Base-by-base conservation (phyloP, 2,113 vertebrate genomes). In the Fregetta grallaria region DNA sequence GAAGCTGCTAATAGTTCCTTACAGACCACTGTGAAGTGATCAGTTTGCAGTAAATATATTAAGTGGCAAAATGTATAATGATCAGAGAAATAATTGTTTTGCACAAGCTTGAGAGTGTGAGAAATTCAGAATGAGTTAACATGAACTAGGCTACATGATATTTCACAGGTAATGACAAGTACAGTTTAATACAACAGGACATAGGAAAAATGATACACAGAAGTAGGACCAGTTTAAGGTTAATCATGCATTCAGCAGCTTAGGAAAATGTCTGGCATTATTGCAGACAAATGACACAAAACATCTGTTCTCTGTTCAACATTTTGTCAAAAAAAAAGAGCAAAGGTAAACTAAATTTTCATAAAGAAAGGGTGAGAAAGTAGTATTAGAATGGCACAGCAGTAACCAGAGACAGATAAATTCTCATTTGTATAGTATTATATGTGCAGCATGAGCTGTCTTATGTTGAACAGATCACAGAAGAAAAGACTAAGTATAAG, bases 211-310 rank as follows among this genome's bases (percentile, higher is more conserved):
- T 58, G 21, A 90, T 70, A 85, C 15, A 65, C 42, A 75, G 79
- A 84, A 84, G 45, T 7, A 91, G 61, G 86, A 92, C 78, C 80
- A 66, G 84, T 92, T 90, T 87, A 88, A 96, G 72, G 79, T 84
- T 92, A 95, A 92, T 92, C 76, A 91, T 62, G 80, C 58, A 85
- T 79, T 95, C 92, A 92, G 58, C 42, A 85, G 73, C n/a, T 94
- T 68, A 92, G 77, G 74, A 92, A 87, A 94, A 94, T 38, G 59
- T 53, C 84, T 88, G 82, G 67, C 34, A 58, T 94, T 93, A 85
- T 56, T 76, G 83, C 71, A 94, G 56, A 62, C 25, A 82, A 87
- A 87, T 73, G 70, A 87, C 84, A 79, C 53, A 88, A 95, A 87
- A 50, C 77, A 79, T 79, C 81, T 94, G 83, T 36, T 88, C n/a